phyloP scores from a whole-genome alignment of 2,888 invertebrate species.

The Desoria tigrina region DNA sequence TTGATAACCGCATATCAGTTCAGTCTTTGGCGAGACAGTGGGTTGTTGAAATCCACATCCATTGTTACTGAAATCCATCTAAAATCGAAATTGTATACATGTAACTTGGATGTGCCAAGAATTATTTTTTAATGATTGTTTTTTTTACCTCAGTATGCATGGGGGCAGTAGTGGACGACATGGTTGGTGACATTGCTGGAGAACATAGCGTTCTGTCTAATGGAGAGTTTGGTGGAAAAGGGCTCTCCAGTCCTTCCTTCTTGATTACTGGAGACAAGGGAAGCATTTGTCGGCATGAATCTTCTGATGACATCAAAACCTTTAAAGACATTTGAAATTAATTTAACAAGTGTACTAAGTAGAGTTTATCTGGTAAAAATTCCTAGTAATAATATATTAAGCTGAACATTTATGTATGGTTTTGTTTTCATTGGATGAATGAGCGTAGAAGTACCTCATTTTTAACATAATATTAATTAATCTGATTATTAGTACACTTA shows the following conservation, averaged over 20 bases:
- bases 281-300: conserved; percentile 37
- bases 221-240: conserved; percentile 42
- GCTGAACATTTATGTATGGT: too few species aligned
- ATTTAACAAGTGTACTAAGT: too few species aligned
- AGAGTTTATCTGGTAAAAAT: too few species aligned
- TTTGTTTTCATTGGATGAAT: too few species aligned
- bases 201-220: conserved; percentile 42
- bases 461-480: too few species aligned
- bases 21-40: conserved; percentile 47
- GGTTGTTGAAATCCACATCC: conserved; percentile 47
- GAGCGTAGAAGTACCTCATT: too few species aligned
- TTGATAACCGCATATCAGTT: conserved; percentile 35
- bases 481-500: too few species aligned
- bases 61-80: conserved; percentile 51
- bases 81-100: conserved; percentile 6
- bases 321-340: conserved; percentile 24
- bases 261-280: conserved; percentile 50
- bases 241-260: conserved; percentile 44
- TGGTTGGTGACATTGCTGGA: conserved; percentile 50
- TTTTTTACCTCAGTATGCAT: conserved; percentile 36
- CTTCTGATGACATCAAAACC: conserved; percentile 38
- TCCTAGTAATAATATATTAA: too few species aligned
- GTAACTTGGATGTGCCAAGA: too few species aligned
- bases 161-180: conserved; percentile 43
- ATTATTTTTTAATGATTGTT: too few species aligned